Conservation (phyloP, 2,888 invertebrate genomes). For the Tipula vernalis region DNA sequence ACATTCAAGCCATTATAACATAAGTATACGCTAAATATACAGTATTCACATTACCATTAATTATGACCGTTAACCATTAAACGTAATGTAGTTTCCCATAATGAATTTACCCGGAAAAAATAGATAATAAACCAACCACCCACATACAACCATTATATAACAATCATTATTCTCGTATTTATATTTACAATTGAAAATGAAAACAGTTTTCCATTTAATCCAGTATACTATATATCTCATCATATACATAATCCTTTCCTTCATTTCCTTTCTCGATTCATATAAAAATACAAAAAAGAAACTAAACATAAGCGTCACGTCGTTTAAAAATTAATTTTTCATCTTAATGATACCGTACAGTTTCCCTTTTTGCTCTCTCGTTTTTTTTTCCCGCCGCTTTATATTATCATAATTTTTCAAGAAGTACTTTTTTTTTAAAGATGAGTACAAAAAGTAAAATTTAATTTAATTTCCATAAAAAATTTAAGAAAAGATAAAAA, state of each 20-base stretch:
- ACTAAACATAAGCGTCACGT: not conserved
- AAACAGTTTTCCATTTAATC: not conserved
- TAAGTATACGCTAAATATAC: not conserved
- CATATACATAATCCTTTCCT: not conserved
- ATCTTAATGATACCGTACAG: not conserved
- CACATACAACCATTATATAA: not conserved
- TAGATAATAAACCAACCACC: not conserved
- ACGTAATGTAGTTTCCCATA: not conserved
- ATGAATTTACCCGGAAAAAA: not conserved
- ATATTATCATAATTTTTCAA: not conserved
- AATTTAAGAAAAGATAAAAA: not conserved
- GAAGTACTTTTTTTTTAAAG: not conserved
- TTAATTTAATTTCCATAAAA: not conserved
- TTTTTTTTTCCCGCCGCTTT: not conserved
- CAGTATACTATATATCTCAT: not conserved
- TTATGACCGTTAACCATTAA: not conserved
- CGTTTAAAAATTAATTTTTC: conserved; percentile 4
- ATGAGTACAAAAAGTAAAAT: not conserved
- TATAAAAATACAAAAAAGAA: not conserved
- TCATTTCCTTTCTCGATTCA: not conserved
- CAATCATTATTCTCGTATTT: not conserved
- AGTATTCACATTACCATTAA: not conserved
- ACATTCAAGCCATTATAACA: not conserved
- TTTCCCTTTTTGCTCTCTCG: not conserved
- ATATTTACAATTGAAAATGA: not conserved